Evolutionary conservation across 37 sponge, comb jelly and placozoan genomes (phyloP).

Genomic region (Ianthella basta): DNA sequence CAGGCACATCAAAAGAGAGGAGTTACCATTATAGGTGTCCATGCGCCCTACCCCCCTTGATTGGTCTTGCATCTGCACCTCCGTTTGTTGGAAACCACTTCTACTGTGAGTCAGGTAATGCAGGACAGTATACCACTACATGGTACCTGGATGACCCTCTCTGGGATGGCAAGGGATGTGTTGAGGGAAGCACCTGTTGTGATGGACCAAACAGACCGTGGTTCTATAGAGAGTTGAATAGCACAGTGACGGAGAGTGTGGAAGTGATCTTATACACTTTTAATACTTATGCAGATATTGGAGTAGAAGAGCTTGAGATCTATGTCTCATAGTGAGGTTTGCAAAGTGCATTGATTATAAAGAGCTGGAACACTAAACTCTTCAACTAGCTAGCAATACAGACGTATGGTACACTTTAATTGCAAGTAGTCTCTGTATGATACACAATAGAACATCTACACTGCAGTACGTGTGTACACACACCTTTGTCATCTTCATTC

Average conservation of each 20-base stretch:
- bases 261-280: background rate
- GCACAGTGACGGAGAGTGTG: background rate
- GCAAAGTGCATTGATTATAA: too few relatives aligned
- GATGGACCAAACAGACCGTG: background rate
- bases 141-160: conserved; percentile 6
- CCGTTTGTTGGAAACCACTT: conserved; percentile 16
- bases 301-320: background rate
- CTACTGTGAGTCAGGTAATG: conserved; percentile 38
- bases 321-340: too few relatives aligned
- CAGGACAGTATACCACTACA: too few relatives aligned
- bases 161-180: conserved; percentile 23
- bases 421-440: too few relatives aligned
- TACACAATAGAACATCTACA: too few relatives aligned
- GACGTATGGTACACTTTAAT: too few relatives aligned
- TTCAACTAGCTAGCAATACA: too few relatives aligned
- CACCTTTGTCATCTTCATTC: too few relatives aligned
- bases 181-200: conserved; percentile 19
- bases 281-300: background rate
- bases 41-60: conserved; percentile 20
- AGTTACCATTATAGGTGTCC: background rate
- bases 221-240: background rate
- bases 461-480: too few relatives aligned
- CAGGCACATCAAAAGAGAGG: background rate
- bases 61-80: conserved; percentile 30
- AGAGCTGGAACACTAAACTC: too few relatives aligned